Evolutionary conservation across 2,797 vertebrate species (phyloP).

Genomic region (Carapus acus): DNA sequence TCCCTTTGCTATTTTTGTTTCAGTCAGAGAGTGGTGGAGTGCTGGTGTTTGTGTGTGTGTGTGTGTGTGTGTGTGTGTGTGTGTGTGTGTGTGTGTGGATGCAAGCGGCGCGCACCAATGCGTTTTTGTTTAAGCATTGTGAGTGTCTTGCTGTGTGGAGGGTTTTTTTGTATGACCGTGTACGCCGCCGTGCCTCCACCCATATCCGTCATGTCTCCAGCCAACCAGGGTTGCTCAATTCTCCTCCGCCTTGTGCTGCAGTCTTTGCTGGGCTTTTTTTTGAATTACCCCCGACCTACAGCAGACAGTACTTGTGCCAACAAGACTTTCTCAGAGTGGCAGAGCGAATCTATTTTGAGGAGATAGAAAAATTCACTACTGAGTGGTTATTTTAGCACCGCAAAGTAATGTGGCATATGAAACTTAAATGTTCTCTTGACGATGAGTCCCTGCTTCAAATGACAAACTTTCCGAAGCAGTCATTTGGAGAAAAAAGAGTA

Average conservation of each 20-base stretch:
- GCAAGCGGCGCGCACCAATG: too few relatives aligned
- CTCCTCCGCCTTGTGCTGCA: conserved; percentile 24
- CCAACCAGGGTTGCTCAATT: conserved; percentile 24
- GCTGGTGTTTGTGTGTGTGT: background rate
- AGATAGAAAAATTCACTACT: background rate
- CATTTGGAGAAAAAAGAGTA: too few relatives aligned
- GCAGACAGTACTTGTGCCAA: conserved; percentile 16
- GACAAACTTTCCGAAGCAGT: too few relatives aligned
- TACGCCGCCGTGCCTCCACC: conserved; percentile 10
- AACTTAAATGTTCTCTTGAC: conserved; percentile 10
- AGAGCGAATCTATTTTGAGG: conserved; percentile 3
- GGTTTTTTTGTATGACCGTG: background rate
- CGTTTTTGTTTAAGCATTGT: too few relatives aligned
- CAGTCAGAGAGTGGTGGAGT: too few relatives aligned
- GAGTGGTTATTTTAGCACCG: background rate
- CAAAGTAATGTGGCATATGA: background rate
- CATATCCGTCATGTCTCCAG: conserved; percentile 54
- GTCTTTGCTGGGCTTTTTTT: too few relatives aligned
- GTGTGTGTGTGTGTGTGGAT: too few relatives aligned
- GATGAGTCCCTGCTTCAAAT: too few relatives aligned
- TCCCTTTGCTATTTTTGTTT: too few relatives aligned
- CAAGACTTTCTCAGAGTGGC: conserved; percentile 15
- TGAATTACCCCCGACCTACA: conserved; percentile 23
- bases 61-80: conserved; percentile 1
- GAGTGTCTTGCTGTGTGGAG: background rate